phyloP scores from a whole-genome alignment of 2,888 invertebrate species.

The Drosophila kanekoi region DNA sequence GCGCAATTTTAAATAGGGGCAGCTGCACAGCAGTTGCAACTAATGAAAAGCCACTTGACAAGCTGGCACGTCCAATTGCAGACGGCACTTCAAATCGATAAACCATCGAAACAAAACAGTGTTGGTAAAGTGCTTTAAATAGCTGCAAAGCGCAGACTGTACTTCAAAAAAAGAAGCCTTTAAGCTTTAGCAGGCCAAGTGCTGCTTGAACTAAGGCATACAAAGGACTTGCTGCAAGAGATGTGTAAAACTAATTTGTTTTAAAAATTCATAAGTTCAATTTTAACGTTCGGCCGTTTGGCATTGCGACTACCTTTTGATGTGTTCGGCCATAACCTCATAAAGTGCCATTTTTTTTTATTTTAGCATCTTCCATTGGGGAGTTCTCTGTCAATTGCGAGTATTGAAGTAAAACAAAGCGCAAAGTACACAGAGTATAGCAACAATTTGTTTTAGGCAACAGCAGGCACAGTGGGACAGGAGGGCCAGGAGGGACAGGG shows the following conservation, averaged over 20 bases:
- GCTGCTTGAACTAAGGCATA: conserved; percentile 3
- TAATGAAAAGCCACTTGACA: conserved; percentile 37
- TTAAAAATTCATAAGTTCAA: conserved; percentile 47
- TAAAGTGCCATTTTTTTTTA: conserved; percentile 29
- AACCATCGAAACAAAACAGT: not conserved
- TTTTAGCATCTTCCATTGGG: conserved; percentile 31
- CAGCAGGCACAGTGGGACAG: not conserved
- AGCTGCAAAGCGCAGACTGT: not conserved
- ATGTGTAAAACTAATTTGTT: conserved; percentile 16
- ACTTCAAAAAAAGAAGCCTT: not conserved
- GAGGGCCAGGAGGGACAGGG: not conserved
- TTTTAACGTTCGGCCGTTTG: conserved; percentile 20
- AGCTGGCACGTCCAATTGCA: conserved; percentile 18
- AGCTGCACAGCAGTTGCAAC: conserved; percentile 13
- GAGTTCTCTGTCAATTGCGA: conserved; percentile 60
- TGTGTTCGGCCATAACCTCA: conserved; percentile 23
- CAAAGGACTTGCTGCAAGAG: not conserved
- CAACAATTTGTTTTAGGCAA: conserved; percentile 11
- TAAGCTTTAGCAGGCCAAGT: not conserved
- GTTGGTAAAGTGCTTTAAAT: conserved; percentile 8
- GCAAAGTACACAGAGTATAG: conserved; percentile 27
- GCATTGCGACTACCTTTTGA: conserved; percentile 10
- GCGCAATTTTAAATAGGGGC: conserved; percentile 20
- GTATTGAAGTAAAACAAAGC: conserved; percentile 41
- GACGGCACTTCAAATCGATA: conserved; percentile 18